Percentiles rank a stretch among this genome's conserved stretches.
These are phyloP conservation scores for Cromileptes altivelis DNA, from an alignment of 2,113 vertebrate species.

Conservation along the genomic window DNA sequence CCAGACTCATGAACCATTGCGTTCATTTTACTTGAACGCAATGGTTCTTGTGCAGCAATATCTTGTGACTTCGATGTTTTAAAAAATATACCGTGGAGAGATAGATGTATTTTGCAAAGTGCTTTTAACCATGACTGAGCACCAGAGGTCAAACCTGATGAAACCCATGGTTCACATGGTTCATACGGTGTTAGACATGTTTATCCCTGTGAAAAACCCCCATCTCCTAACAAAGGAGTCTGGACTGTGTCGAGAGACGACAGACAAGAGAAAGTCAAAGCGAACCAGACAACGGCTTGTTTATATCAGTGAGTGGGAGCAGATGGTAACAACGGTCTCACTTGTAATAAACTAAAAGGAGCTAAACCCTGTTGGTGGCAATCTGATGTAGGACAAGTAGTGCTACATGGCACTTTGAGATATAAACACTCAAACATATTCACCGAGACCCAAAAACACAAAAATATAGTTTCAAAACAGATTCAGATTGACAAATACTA, in stretches of 20 bases:
- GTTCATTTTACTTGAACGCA: background rate
- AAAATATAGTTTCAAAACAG: background rate
- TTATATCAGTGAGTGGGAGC: constrained; percentile 9
- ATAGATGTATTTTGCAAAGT: background rate
- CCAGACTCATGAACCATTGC: background rate
- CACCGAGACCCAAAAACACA: background rate
- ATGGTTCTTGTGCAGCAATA: background rate
- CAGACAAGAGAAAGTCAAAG: constrained; percentile 8
- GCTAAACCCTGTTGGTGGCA: constrained; percentile 6
- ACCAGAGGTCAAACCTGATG: constrained; percentile 44
- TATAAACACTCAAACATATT: background rate
- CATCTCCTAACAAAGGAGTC: constrained; percentile 26
- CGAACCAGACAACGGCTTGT: constrained; percentile 19
- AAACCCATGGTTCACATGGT: constrained; percentile 29
- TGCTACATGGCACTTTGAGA: background rate
- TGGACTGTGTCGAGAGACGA: constrained; percentile 58
- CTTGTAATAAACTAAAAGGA: constrained; percentile 13
- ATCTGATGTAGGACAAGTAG: background rate
- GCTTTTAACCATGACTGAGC: background rate
- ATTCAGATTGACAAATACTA: background rate
- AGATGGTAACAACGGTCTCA: constrained; percentile 8
- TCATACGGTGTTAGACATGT: constrained; percentile 29
- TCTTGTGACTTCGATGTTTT: background rate
- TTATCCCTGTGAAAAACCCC: constrained; percentile 53
- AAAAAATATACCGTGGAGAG: no score